phyloP scores from a whole-genome alignment of 2,113 vertebrate species.

The Chionomys nivalis region DNA sequence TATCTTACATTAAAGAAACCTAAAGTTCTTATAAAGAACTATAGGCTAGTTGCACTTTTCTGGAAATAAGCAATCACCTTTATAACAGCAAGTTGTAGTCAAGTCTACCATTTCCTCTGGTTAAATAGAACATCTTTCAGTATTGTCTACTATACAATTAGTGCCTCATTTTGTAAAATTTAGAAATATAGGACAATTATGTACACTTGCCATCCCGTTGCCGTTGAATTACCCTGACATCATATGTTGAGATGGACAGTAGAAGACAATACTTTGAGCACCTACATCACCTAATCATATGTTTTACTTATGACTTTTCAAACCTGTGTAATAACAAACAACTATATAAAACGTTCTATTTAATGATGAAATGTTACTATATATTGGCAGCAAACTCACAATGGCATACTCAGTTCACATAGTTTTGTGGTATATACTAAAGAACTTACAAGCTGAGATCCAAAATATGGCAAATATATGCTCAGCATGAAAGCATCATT shows the following conservation, averaged over 20 bases:
- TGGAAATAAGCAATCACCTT: not conserved
- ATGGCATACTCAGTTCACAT: not conserved
- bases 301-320: not conserved
- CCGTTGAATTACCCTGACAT: not conserved
- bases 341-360: not conserved
- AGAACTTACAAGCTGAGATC: not conserved
- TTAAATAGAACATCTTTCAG: not conserved
- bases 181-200: not conserved
- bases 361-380: not conserved
- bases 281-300: not conserved
- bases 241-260: not conserved
- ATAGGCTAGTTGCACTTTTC: not conserved
- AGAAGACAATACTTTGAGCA: not conserved
- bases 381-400: not conserved
- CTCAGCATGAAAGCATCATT: not conserved
- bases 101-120: not conserved
- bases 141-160: not conserved
- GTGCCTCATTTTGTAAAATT: not conserved
- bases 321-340: not conserved
- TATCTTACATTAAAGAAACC: not conserved
- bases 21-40: not conserved
- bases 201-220: not conserved
- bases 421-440: not conserved
- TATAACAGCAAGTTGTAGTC: not conserved
- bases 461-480: not conserved